Conservation (phyloP, 2,888 invertebrate species). For the Pyralis farinalis region DNA sequence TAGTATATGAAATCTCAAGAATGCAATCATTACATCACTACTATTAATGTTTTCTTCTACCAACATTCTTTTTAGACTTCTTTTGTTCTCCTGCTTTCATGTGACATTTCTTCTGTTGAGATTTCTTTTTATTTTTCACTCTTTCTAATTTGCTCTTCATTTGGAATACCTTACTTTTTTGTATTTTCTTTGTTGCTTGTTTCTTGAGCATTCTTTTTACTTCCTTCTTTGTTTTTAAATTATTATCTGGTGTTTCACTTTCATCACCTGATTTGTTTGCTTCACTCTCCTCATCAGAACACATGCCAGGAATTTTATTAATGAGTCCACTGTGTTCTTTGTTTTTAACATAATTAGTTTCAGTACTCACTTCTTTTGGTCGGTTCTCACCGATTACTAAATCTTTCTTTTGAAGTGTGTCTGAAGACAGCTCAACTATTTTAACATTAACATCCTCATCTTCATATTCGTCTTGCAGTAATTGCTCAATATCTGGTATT, state of each 20-base stretch:
- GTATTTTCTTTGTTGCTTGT: constrained; percentile 86
- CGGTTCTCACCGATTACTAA: constrained; percentile 88
- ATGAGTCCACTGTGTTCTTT: constrained; percentile 29
- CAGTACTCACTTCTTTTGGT: constrained; percentile 50
- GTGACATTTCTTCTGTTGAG: constrained; percentile 61
- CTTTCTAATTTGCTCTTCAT: constrained; percentile 87
- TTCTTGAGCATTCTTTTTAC: constrained; percentile 85
- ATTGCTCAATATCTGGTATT: constrained; percentile 85
- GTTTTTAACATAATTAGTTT: constrained; percentile 29
- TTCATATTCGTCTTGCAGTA: constrained; percentile 86
- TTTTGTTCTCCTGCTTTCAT: constrained; percentile 35
- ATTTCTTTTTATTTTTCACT: constrained; percentile 85
- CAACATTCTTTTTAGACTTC: constrained; percentile 58
- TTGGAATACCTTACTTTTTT: constrained; percentile 89
- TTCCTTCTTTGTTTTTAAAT: constrained; percentile 82
- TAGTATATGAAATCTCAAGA: too few relatives aligned
- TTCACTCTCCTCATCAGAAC: constrained; percentile 45
- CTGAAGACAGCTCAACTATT: constrained; percentile 87
- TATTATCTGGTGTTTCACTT: constrained; percentile 41
- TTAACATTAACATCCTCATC: constrained; percentile 89
- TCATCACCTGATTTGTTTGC: constrained; percentile 43
- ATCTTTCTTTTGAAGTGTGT: constrained; percentile 85
- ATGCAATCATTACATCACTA: too few relatives aligned
- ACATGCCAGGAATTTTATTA: constrained; percentile 52
- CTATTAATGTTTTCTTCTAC: constrained; percentile 59